These are phyloP conservation scores for Aeoliscus strigatus DNA, from an alignment of 2,797 vertebrate genomes.

Conservation along the genomic window DNA sequence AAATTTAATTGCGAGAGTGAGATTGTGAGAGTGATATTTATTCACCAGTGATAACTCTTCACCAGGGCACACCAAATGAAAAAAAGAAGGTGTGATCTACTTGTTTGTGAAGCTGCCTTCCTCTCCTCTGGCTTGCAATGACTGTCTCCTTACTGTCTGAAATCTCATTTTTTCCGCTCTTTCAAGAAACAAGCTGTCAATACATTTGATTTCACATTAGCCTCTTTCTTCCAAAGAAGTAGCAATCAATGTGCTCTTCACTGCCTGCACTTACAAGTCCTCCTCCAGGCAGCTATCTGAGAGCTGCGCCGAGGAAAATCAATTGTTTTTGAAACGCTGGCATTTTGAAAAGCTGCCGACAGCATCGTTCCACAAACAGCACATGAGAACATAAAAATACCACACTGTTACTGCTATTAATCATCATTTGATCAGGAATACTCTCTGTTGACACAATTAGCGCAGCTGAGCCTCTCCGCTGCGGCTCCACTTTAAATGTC, in stretches of 20 bases:
- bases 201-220: conserved; percentile 64
- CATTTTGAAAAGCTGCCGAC: conserved; percentile 24
- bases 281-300: conserved; percentile 48
- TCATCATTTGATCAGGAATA: conserved; percentile 31
- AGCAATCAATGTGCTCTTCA: conserved; percentile 57
- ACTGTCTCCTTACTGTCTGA: conserved; percentile 42
- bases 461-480: conserved; percentile 19
- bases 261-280: conserved; percentile 44
- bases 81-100: no score
- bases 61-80: no score
- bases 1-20: no score
- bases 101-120: no score
- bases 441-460: conserved; percentile 32
- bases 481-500: conserved; percentile 32
- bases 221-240: conserved; percentile 51
- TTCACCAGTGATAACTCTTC: no score
- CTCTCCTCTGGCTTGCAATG: no score
- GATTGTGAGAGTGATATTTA: no score
- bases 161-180: conserved; percentile 25
- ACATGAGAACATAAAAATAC: conserved; percentile 26
- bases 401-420: conserved; percentile 40
- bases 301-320: conserved; percentile 59
- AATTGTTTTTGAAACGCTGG: conserved; percentile 62
- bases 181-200: conserved; percentile 49
- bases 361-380: conserved; percentile 39